Conservation (phyloP, 35 echinoderm and acorn worm genomes). For the Lytechinus variegatus region DNA sequence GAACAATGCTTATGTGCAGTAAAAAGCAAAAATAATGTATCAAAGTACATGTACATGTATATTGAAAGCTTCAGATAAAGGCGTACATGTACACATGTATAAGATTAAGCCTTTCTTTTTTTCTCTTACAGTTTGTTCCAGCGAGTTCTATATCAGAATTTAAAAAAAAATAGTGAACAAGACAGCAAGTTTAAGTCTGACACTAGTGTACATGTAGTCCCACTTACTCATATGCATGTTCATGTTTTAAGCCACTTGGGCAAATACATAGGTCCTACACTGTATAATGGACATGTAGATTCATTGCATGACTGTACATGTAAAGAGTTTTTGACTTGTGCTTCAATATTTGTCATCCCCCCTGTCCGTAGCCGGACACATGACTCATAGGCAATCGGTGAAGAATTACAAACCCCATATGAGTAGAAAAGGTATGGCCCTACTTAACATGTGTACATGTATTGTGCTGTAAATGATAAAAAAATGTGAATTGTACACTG, state of each 20-base stretch:
- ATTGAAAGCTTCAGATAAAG: too few relatives aligned
- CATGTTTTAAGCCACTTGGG: too few relatives aligned
- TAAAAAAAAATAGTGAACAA: background rate
- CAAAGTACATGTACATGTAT: too few relatives aligned
- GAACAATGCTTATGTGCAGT: too few relatives aligned
- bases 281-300: background rate
- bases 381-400: background rate
- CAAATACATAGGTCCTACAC: background rate
- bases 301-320: background rate
- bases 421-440: background rate
- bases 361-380: background rate
- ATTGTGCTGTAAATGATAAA: background rate
- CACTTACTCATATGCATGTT: background rate
- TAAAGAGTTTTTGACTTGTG: background rate
- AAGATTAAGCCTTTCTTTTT: too few relatives aligned
- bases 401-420: background rate
- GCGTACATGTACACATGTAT: too few relatives aligned
- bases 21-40: too few relatives aligned
- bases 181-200: background rate
- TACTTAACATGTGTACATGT: background rate
- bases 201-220: background rate
- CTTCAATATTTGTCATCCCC: slow-evolving; percentile 1
- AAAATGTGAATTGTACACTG: background rate
- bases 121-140: too few relatives aligned
- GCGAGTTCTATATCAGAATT: too few relatives aligned